Evolutionary conservation across 1,140 invertebrate species (phyloP), one percentile per base, ranked within the genome.

Genomic region (Ectropis grisescens): DNA sequence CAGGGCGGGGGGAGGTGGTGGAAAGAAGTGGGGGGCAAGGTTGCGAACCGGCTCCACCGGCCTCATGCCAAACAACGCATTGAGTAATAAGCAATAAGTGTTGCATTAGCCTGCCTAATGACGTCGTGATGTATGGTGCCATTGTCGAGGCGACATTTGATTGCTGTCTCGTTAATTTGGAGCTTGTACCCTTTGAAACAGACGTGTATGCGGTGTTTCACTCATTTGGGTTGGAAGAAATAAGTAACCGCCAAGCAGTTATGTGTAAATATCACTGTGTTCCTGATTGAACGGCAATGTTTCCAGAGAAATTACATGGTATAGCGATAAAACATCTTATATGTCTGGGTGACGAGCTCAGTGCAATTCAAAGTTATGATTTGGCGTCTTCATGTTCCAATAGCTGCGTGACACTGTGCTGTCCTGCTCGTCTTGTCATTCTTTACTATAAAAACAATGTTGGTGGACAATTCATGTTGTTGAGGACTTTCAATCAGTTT

Each of bases 51-150:
- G 57, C 55, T 60, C 42, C 59, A 51, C 58, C 41, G 51, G 46
- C 46, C n/a, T n/a, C 62, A 53, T 55, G 59, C 64, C 59, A 66
- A 60, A 64, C 58, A 64, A 51, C 51, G 41, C 47, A 52, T 70
- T 68, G 64, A 58, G 66, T 64, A 74, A 75, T 62, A 60, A 54
- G 54, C 54, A 68, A 68, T 68, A 68, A 64, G 38, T 47, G 43
- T 74, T 70, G 59, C 66, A 57, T 60, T 64, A 56, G 45, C 45
- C 47, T 39, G 36, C 34, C 29, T 47, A 44, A 58, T 52, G 49
- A 49, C 42, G 38, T 28, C 33, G 54, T 57, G 46, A 58, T 54
- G 50, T 60, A 54, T 53, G 50, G 33, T 47, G 39, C 35, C 35
- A 46, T 52, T 49, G 49, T 50, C 13, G 14, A 30, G 9, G 29